Evolutionary conservation across 2,888 invertebrate genomes (phyloP), one percentile per base, ranked within the genome.

Genomic region (Caenorhabditis sp.): DNA sequence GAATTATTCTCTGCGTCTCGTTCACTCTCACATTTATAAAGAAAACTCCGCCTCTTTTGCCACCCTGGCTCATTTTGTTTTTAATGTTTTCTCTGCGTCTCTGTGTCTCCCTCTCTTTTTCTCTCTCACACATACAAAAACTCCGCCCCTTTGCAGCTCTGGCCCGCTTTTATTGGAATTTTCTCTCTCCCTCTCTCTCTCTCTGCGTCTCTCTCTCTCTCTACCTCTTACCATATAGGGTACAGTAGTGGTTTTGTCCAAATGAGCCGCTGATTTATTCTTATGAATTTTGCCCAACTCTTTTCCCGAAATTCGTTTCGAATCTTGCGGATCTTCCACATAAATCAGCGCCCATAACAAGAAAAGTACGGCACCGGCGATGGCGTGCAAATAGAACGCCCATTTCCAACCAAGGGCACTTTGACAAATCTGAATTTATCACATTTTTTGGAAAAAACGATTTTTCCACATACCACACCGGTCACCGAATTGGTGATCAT

Each of bases 401-500:
- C 64, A 71, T 55, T 71, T 27, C 76, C 78, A 78, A n/a, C 78
- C 76, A 5, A 76, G 64, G 0, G 68, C 66, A 37, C 71, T 72
- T 53, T 65, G 43, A 58, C 72, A 67, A 23, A 72, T 72, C 59
- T 59, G 37, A 36, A 58, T 8, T 53, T 53, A 6, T 8, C 4
- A 53, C 8, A 8, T 19, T 8, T 3, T 6, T 24, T 10, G 10
- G 10, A 31, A 31, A 31, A 10, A 31, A 31, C 10, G 31, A 31
- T 31, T 57, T 57, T n/a, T 53, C 21, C 17, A 26, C 24, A 8
- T 37, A 58, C 58, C 17, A 72, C n/a, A 58, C 84, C 84, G 17
- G 82, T 74, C 8, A 81, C 73, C 0, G 81, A 72, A 62, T 83
- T 84, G 43, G 84, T 84, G n/a, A 83, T 64, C 14, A 74, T 67